Evolutionary conservation across 1,140 invertebrate genomes (phyloP).

Genomic region (Cepaea nemoralis): DNA sequence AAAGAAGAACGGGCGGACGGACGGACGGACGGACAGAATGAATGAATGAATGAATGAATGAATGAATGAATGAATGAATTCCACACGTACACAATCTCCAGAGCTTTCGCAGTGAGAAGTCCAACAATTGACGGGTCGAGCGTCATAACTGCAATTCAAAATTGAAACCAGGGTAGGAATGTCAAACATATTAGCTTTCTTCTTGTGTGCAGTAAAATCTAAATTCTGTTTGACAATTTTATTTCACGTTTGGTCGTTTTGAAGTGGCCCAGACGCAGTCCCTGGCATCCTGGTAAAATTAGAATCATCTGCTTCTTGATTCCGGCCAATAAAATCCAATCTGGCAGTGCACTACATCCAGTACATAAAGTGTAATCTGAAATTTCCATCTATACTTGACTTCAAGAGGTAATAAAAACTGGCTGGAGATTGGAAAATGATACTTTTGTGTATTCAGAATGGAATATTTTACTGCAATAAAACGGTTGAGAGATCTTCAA

Average conservation of each 20-base stretch:
- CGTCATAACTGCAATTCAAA: too few species aligned
- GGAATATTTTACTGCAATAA: background rate
- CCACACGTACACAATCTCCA: too few species aligned
- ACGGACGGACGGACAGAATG: too few species aligned
- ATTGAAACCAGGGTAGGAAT: too few species aligned
- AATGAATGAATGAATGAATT: too few species aligned
- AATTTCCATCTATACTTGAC: slow-evolving; percentile 4
- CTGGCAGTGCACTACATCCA: background rate
- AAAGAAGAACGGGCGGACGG: too few species aligned
- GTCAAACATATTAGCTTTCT: too few species aligned
- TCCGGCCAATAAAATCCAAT: background rate
- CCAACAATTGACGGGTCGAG: too few species aligned
- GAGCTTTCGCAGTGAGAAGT: too few species aligned
- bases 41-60: too few species aligned
- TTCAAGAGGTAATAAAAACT: slow-evolving; percentile 5
- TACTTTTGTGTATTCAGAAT: background rate
- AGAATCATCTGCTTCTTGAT: background rate
- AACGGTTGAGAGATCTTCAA: background rate
- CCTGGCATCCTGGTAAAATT: background rate
- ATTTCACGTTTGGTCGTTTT: background rate
- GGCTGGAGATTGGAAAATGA: background rate
- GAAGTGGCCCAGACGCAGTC: background rate
- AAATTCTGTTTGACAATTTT: background rate
- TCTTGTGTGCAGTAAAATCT: background rate
- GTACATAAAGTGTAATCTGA: background rate